Evolutionary conservation across 2,797 vertebrate species (phyloP).

Genomic region (Cichlasoma orientale): DNA sequence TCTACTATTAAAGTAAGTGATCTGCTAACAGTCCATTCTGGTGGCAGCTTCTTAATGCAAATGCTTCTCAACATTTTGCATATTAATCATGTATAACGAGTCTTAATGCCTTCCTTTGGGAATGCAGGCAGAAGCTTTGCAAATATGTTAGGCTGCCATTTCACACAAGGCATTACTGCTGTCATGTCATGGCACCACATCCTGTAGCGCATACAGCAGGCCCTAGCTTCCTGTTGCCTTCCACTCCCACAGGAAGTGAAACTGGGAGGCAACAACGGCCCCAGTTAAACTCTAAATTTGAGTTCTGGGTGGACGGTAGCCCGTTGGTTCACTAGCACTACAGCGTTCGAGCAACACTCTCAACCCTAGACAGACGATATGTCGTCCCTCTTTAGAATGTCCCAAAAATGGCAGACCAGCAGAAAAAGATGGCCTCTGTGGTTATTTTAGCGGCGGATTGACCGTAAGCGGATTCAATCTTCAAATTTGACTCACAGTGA

Average conservation of each 20-base stretch:
- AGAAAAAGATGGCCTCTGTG: constrained; percentile 39
- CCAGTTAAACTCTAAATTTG: constrained; percentile 58
- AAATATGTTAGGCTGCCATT: constrained; percentile 80
- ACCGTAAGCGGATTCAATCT: constrained; percentile 21
- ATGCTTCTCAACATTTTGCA: neutral
- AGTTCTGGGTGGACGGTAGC: constrained; percentile 54
- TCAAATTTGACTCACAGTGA: neutral
- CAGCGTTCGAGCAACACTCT: constrained; percentile 57
- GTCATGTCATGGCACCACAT: constrained; percentile 77
- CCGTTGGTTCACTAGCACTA: constrained; percentile 42
- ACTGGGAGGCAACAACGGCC: constrained; percentile 74
- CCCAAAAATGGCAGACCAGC: constrained; percentile 80
- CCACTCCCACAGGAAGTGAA: constrained; percentile 71
- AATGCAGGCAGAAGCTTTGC: constrained; percentile 81
- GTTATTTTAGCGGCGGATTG: constrained; percentile 26
- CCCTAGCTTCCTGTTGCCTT: constrained; percentile 77
- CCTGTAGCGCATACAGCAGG: constrained; percentile 66
- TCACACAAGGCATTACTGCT: constrained; percentile 78
- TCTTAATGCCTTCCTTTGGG: constrained; percentile 35
- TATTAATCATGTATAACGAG: neutral
- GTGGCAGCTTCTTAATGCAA: constrained; percentile 35
- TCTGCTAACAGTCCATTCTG: constrained; percentile 46
- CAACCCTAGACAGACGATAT: constrained; percentile 67
- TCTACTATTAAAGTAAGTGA: neutral
- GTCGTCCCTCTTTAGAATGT: constrained; percentile 48